phyloP scores from a whole-genome alignment of 1,140 invertebrate genomes.

The Lepidurus couesii region DNA sequence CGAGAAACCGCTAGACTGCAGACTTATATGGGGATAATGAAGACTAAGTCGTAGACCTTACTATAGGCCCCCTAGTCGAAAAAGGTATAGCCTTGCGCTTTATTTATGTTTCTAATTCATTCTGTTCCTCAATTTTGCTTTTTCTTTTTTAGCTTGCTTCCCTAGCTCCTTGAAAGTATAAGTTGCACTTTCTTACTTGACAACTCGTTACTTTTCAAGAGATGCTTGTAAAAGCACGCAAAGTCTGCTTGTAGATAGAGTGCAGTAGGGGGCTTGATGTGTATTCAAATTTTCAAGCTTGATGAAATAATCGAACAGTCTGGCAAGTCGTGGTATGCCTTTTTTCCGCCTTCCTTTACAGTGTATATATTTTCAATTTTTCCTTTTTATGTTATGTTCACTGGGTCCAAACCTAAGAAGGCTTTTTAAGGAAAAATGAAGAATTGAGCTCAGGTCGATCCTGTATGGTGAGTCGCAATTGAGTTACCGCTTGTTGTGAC shows the following conservation, averaged over 20 bases:
- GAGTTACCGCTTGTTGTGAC: neutral
- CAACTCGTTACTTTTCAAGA: slow-evolving; percentile 11
- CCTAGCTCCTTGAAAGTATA: neutral
- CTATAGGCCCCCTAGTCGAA: neutral
- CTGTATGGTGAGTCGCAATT: neutral
- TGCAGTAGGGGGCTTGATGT: neutral
- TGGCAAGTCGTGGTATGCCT: neutral
- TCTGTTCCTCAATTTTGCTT: no score
- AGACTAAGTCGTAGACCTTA: no score
- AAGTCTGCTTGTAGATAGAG: neutral
- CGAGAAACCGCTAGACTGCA: no score
- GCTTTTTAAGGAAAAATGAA: neutral
- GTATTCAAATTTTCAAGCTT: slow-evolving; percentile 20
- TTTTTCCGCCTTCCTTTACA: neutral
- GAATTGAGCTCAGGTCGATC: neutral
- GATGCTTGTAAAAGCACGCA: neutral
- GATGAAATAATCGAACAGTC: slow-evolving; percentile 10
- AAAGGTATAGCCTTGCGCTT: neutral
- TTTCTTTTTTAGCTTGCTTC: no score
- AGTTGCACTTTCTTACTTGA: neutral
- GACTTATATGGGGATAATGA: no score
- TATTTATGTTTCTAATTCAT: neutral
- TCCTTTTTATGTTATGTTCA: neutral
- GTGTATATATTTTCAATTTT: neutral
- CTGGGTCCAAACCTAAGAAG: neutral